Percentiles rank a stretch among this genome's conserved stretches.
Evolutionary conservation across 2,888 invertebrate genomes (phyloP).

Genomic region (Mystacides longicornis): DNA sequence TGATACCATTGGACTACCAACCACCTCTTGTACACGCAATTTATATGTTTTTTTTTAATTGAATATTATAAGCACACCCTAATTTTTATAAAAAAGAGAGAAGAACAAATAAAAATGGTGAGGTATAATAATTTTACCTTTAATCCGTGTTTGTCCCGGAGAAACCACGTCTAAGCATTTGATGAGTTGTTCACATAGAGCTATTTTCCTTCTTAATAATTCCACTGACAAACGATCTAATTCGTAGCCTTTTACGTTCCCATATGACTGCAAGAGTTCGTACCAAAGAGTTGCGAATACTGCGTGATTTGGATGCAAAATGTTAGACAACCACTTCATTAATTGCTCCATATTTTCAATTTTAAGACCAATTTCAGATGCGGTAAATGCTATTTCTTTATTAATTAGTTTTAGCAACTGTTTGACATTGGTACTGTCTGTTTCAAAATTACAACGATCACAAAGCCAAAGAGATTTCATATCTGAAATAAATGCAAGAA

Average conservation of each 20-base stretch:
- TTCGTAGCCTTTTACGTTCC: conserved; percentile 63
- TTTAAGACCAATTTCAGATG: conserved; percentile 52
- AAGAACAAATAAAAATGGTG: not conserved
- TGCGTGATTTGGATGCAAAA: conserved; percentile 72
- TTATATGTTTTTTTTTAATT: too few species aligned
- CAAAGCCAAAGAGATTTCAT: conserved; percentile 58
- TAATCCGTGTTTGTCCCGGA: conserved; percentile 69
- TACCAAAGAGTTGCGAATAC: conserved; percentile 60
- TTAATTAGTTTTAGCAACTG: conserved; percentile 59
- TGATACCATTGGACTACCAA: too few species aligned
- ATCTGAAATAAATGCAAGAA: conserved; percentile 41
- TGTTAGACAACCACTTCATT: conserved; percentile 49
- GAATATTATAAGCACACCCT: too few species aligned
- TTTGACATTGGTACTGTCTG: conserved; percentile 52
- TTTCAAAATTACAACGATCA: conserved; percentile 59
- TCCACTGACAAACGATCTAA: conserved; percentile 66
- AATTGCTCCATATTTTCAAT: conserved; percentile 59
- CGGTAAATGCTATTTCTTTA: conserved; percentile 57
- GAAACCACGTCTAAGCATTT: conserved; percentile 63
- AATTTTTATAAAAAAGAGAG: not conserved
- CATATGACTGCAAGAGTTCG: conserved; percentile 70
- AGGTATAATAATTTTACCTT: conserved; percentile 44
- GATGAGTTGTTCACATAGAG: conserved; percentile 62
- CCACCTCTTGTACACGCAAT: too few species aligned
- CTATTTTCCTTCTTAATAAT: conserved; percentile 65